Evolutionary conservation across 1,140 invertebrate genomes (phyloP), one percentile per base, ranked within the genome.

Genomic region (Piezodorus guildinii): DNA sequence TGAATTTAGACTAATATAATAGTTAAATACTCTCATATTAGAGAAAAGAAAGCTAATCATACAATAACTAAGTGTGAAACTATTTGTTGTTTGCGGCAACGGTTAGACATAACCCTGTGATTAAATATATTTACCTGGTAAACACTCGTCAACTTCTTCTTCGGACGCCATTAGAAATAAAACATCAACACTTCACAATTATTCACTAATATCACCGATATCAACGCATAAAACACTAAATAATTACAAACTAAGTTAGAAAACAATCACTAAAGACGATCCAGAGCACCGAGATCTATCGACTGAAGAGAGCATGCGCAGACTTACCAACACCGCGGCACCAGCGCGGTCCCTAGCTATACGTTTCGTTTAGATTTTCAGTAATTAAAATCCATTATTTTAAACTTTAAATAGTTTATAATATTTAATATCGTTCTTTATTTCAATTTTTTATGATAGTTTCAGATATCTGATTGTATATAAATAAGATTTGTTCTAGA

Each of bases 251-350:
- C 58, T 34, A 60, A 12, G 25, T 39, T 39, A 60, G n/a, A 39
- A 34, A 39, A 16, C 16, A 43, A 60, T 17, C 16, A 39, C 30
- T 30, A 21, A 44, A 4, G 30, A 58, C 15, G 16, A 27, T n/a
- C 23, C 23, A 23, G 16, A 43, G 30, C 30, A 44, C n/a, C n/a
- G 30, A 60, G 58, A 60, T 30, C 43, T 60, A 60, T 60, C 30
- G 58, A 63, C 62, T 63, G 62, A 63, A 52, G 16, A 15, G 58
- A 62, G 60, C 60, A 62, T 46, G 61, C 61, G 60, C 64, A 62
- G 30, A 63, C 15, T 44, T 65, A 44, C 64, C 60, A 61, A 65
- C 54, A 39, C 45, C 27, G 17, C 39, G 17, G 34, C 34, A 39
- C 34, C 34, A 39, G 34, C 34, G 34, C 34, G 34, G 34, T 39